Evolutionary conservation across 2,113 vertebrate species (phyloP).

Genomic region (Emydocephalus ijimae): DNA sequence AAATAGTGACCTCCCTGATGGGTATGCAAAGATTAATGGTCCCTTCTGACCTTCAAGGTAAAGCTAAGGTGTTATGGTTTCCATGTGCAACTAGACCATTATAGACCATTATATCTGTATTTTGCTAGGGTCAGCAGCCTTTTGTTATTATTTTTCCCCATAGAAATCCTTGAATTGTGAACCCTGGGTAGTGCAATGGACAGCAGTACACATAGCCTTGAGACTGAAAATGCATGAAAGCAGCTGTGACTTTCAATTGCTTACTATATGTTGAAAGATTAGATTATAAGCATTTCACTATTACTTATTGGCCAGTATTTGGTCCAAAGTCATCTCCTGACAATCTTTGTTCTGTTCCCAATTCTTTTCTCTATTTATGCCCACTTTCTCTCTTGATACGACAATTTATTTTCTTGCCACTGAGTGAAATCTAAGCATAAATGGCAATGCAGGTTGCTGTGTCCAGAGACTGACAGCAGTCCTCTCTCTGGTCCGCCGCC

Average conservation of each 20-base stretch:
- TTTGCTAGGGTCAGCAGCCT: not conserved
- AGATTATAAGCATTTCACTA: not conserved
- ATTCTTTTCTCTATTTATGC: conserved; percentile 7
- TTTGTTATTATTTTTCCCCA: not conserved
- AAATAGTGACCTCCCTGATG: not conserved
- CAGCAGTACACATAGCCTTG: not conserved
- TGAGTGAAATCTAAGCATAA: conserved; percentile 53
- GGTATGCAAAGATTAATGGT: not conserved
- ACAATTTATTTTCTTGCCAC: conserved; percentile 64
- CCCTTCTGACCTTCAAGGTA: not conserved
- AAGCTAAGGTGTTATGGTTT: not conserved
- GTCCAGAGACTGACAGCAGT: too few species aligned
- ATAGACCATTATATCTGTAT: not conserved
- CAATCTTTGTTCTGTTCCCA: not conserved
- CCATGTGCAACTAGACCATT: not conserved
- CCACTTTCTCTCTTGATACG: conserved; percentile 49
- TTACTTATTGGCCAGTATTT: not conserved
- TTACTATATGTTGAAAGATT: not conserved
- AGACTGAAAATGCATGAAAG: not conserved
- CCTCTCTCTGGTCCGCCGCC: too few species aligned
- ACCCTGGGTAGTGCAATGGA: not conserved
- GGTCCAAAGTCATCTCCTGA: not conserved
- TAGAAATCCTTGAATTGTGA: not conserved
- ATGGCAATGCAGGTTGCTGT: conserved; percentile 10
- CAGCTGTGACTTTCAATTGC: not conserved